Conservation (phyloP, 2,888 invertebrate species). For the Horisme vitalbata region DNA sequence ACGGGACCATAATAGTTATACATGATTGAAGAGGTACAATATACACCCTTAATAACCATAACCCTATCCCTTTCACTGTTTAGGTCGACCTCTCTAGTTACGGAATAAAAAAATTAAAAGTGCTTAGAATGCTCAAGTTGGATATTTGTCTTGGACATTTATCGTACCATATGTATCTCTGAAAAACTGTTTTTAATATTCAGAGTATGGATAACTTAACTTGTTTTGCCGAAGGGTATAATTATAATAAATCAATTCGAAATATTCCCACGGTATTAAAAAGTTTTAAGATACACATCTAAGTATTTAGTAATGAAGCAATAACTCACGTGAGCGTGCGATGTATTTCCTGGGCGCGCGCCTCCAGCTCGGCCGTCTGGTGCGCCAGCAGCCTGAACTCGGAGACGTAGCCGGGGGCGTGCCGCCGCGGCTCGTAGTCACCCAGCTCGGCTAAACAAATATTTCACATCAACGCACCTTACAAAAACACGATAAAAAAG, state of each 20-base stretch:
- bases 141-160: too few species aligned
- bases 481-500: constrained; percentile 26
- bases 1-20: background rate
- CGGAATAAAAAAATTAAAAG: too few species aligned
- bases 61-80: too few species aligned
- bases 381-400: constrained; percentile 97
- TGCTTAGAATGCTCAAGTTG: too few species aligned
- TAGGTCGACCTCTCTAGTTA: too few species aligned
- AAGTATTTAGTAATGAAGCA: background rate
- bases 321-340: constrained; percentile 91
- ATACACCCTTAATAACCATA: too few species aligned
- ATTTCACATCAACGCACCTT: constrained; percentile 17
- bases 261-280: background rate
- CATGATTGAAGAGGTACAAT: too few species aligned
- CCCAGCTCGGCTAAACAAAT: constrained; percentile 92
- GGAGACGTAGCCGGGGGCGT: constrained; percentile 95
- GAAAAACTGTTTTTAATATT: too few species aligned
- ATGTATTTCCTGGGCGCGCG: constrained; percentile 93
- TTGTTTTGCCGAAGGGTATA: too few species aligned
- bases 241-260: background rate
- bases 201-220: too few species aligned
- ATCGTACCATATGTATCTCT: too few species aligned
- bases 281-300: background rate
- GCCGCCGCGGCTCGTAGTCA: constrained; percentile 94
- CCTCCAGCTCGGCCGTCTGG: constrained; percentile 95